Evolutionary conservation across 2,113 vertebrate species (phyloP), one percentile per base, ranked within the genome.

Genomic region (Sarotherodon lohbergeri): DNA sequence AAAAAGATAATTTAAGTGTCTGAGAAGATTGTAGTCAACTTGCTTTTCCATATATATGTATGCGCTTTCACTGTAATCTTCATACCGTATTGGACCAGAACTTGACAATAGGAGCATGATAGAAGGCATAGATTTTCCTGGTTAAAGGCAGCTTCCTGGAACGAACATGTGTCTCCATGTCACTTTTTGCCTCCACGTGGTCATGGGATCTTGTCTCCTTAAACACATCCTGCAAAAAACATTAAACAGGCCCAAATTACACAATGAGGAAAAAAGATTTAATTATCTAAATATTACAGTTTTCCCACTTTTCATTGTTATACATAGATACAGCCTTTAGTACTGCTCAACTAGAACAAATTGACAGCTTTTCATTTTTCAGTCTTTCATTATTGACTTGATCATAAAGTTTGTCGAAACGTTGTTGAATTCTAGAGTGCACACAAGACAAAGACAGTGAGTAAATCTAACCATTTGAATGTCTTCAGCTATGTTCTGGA

Each of bases 41-140:
- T 82, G 3, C 22, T 39, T 39, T 68, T 68, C 61, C 4, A 68
- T 68, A 68, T 68, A 68, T 22, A 39, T 41, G 4, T 41, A 41
- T 34, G 29, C 10, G 1, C 9, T 43, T 79, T 39, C 66, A 14
- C 32, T 46, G 24, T 41, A 73, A 63, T 54, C 11, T 61, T 22
- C 94, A 1, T 96, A 99, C 99, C 92, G 98, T 99, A 93, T 99
- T 99, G 94, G 98, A 98, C 98, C 99, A 99, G 96, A 99, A 99
- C 95, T 99, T 99, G 93, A 99, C 99, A 89, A 99, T 99, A 50
- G 99, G 99, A 80, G 99, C 98, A 79, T 98, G 98, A 96, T 99
- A 99, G 95, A 99, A 99, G 24, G 98, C 98, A 85, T 99, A 98
- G 91, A 99, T 98, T 87, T 99, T 99, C 88, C 98, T 97, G 59